Evolutionary conservation across 2,797 vertebrate genomes (phyloP).

Genomic region (Novumbra hubbsi): DNA sequence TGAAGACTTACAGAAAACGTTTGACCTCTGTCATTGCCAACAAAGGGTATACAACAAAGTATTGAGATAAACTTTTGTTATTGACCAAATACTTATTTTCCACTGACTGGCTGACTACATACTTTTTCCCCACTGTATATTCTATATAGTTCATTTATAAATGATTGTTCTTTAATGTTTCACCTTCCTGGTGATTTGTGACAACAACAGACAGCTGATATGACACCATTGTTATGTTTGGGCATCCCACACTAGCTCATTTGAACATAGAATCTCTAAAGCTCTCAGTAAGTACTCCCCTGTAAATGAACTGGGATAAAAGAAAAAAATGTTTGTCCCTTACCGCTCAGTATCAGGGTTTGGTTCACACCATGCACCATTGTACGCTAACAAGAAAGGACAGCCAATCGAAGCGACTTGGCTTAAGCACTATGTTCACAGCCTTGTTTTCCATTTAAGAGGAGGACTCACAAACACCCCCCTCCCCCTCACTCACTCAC

Average conservation of each 20-base stretch:
- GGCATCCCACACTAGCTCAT: conserved; percentile 12
- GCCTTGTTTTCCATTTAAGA: conserved; percentile 48
- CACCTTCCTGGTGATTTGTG: not conserved
- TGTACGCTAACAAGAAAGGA: conserved; percentile 62
- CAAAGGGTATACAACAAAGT: no score
- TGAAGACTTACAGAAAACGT: no score
- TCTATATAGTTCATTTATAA: not conserved
- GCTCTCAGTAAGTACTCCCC: not conserved
- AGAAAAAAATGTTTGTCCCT: no score
- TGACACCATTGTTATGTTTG: conserved; percentile 1
- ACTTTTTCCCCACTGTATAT: no score
- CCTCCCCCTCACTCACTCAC: not conserved
- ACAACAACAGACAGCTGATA: not conserved
- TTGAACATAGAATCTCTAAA: not conserved
- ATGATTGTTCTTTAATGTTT: not conserved
- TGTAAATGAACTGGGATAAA: not conserved
- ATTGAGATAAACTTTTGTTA: no score
- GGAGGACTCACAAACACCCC: not conserved
- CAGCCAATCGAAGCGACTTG: conserved; percentile 65
- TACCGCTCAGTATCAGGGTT: not conserved
- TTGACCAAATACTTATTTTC: no score
- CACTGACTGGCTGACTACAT: no score
- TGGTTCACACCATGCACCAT: conserved; percentile 48
- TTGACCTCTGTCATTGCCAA: no score
- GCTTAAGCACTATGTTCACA: conserved; percentile 43